A percentile compares a stretch with the other conserved stretches of the same genome.
These are phyloP conservation scores for Drosophila barbarae DNA, from an alignment of 2,888 invertebrate species.

Conservation along the genomic window DNA sequence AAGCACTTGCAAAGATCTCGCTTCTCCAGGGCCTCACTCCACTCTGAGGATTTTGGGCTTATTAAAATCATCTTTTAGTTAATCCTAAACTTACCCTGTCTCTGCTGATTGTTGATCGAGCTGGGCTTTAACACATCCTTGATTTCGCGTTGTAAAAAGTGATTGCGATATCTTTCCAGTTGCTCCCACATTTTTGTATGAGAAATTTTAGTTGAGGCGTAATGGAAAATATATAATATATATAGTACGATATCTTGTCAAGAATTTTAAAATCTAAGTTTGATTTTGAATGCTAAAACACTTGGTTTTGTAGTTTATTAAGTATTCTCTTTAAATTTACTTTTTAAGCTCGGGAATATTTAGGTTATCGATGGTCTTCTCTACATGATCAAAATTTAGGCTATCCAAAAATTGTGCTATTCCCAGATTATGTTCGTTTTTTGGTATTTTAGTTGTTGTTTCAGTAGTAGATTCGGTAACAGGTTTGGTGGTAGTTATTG, in stretches of 20 bases:
- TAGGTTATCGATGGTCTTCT: neutral
- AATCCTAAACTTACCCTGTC: constrained; percentile 32
- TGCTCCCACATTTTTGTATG: constrained; percentile 72
- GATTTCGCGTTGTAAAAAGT: constrained; percentile 67
- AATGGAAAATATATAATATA: neutral
- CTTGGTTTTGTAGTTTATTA: neutral
- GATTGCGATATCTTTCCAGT: constrained; percentile 68
- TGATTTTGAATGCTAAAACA: neutral
- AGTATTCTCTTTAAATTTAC: neutral
- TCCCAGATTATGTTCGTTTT: neutral
- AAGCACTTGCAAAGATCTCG: constrained; percentile 42
- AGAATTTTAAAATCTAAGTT: neutral
- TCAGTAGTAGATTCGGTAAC: neutral
- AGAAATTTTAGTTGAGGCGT: constrained; percentile 1
- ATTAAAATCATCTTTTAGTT: fast-evolving
- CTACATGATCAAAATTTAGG: neutral
- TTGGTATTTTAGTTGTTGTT: neutral
- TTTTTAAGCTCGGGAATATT: neutral
- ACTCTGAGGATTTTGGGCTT: constrained; percentile 30
- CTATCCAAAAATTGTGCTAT: neutral
- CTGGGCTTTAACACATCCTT: constrained; percentile 47
- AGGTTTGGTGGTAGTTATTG: neutral
- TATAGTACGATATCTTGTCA: constrained; percentile 4
- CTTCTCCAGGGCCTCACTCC: constrained; percentile 23
- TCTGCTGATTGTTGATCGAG: constrained; percentile 51